Conservation (phyloP, 2,888 invertebrate species). For the Cryptocheilus praepositus region DNA sequence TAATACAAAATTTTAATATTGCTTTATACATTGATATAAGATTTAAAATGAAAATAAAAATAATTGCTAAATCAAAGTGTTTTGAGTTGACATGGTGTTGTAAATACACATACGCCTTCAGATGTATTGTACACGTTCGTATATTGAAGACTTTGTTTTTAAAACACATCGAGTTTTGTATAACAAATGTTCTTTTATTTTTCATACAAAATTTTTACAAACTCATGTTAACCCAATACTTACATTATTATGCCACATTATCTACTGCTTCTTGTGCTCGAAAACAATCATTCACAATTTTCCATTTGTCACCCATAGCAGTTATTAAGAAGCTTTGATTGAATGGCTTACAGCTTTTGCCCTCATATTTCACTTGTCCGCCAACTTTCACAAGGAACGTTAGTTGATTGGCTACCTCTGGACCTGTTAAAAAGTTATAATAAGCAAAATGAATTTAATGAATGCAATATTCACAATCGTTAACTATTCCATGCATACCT, state of each 20-base stretch:
- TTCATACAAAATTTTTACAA: constrained; percentile 8
- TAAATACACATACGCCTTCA: neutral
- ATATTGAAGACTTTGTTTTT: neutral
- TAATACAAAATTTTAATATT: constrained; percentile 71
- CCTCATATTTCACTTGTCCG: constrained; percentile 86
- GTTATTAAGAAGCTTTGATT: constrained; percentile 92
- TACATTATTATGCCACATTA: constrained; percentile 32
- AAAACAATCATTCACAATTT: constrained; percentile 93
- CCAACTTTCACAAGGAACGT: constrained; percentile 90
- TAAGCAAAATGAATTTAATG: neutral
- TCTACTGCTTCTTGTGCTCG: constrained; percentile 81
- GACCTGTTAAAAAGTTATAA: constrained; percentile 75
- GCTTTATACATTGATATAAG: constrained; percentile 73
- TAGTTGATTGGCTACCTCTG: constrained; percentile 84
- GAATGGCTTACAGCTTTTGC: constrained; percentile 81
- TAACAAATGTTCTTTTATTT: neutral
- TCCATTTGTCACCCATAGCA: constrained; percentile 93
- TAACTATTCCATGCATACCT: constrained; percentile 8
- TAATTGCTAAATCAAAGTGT: constrained; percentile 54
- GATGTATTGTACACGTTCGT: neutral
- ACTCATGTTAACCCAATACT: constrained; percentile 11
- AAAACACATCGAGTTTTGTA: neutral
- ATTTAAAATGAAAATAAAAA: constrained; percentile 69
- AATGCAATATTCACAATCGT: neutral
- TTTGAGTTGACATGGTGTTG: constrained; percentile 18